Evolutionary conservation across 2,113 vertebrate species (phyloP).

Genomic region (Heterochromis multidens): DNA sequence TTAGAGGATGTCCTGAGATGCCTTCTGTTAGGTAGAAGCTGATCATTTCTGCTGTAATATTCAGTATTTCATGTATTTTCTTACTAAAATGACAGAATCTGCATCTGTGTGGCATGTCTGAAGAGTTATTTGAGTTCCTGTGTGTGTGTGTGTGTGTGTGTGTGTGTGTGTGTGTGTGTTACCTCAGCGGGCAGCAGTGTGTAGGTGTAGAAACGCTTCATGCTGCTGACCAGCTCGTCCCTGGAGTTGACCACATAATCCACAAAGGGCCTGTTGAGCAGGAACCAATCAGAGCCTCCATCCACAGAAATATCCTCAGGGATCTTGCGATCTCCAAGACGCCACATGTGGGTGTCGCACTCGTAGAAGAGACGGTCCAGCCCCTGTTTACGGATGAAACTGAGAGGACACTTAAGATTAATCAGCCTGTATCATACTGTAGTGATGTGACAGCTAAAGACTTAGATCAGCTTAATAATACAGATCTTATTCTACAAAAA

Average conservation of each 20-base stretch:
- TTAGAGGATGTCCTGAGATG: neutral
- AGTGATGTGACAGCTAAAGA: neutral
- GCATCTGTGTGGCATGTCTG: neutral
- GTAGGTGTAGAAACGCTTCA: constrained; percentile 94
- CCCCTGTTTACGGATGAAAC: constrained; percentile 97
- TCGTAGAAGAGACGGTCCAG: constrained; percentile 95
- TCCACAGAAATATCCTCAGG: constrained; percentile 92
- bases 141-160: neutral
- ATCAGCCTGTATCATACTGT: neutral
- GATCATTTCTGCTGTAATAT: neutral
- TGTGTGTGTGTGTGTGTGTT: constrained; percentile 26
- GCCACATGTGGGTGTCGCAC: constrained; percentile 98
- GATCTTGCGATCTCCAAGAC: constrained; percentile 93
- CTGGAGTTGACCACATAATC: constrained; percentile 90
- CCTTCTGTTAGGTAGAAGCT: too few species aligned
- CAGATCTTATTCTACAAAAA: neutral
- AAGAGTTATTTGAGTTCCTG: neutral
- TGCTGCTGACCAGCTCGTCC: constrained; percentile 89
- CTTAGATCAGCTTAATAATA: fast-evolving
- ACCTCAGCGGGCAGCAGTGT: constrained; percentile 96
- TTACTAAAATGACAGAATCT: neutral
- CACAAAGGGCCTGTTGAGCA: constrained; percentile 91
- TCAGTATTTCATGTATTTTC: neutral
- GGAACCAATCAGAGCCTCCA: constrained; percentile 97
- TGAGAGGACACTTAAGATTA: constrained; percentile 43